Base-by-base conservation (phyloP, 2,797 vertebrate species). In the Mareca strepera region DNA sequence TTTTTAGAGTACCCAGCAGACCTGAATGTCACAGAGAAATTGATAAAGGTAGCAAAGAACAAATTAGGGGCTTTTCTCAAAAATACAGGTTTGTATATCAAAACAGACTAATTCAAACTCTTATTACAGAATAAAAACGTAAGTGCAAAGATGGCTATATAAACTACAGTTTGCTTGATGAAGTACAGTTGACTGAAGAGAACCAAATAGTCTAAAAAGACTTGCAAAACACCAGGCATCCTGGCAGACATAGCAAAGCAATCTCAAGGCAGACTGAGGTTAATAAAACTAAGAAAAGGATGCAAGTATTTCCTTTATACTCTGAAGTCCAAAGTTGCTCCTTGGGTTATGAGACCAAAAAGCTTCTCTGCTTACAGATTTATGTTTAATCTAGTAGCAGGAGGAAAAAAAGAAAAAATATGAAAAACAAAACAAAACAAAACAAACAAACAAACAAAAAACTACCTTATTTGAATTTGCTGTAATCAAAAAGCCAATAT, bases 1-100 rank as follows among this genome's bases (percentile, higher is more conserved):
- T 86, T 95, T 93, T 96, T 82, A 94, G 85, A 83, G 59, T 31
- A 96, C 43, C 48, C 62, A 86, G 74, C 20, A 88, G 85, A 88
- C 18, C 5, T 3, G 9, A 88, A 63, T 11, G 3, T 59, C 76
- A 79, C 4, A 76, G n/a, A 88, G 44, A 91, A 92, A 84, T 0
- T 0, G 56, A 67, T 37, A 70, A 89, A 88, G 23, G 55, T 39
- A 70, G 59, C 31, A 77, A 92, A 91, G 88, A 84, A 82, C 8
- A 91, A 88, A 69, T 66, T 0, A 37, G 33, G 5, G 17, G 23
- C 20, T 75, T 74, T 25, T 53, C 33, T 37, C 28, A 59, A 31
- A 88, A 86, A 89, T 10, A 6, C 12, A 77, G 14, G 28, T n/a
- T 89, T 62, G 73, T 62, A 77, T 3, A 69, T 7, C 41, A 78